Conservation (phyloP, 2,113 vertebrate genomes). For the Neogobius melanostomus region DNA sequence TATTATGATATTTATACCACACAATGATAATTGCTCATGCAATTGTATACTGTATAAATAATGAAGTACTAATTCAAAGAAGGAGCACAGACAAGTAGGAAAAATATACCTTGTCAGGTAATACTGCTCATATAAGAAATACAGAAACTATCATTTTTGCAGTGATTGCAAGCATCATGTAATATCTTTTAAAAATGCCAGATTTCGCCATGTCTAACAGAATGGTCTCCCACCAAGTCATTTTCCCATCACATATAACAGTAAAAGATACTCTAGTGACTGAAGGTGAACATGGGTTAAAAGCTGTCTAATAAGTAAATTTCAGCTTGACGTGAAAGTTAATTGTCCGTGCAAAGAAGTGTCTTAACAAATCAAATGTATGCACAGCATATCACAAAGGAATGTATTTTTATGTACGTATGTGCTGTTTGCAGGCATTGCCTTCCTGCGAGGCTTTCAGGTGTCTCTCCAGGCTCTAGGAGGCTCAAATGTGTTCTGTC, state of each 20-base stretch:
- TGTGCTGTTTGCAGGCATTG: conserved; percentile 65
- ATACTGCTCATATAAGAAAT: no score
- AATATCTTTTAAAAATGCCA: no score
- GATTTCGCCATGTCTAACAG: no score
- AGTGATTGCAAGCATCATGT: no score
- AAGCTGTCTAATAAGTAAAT: background rate
- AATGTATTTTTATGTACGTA: background rate
- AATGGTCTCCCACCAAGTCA: background rate
- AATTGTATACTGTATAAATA: no score
- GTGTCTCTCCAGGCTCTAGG: conserved; percentile 73
- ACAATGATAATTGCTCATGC: no score
- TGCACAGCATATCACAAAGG: background rate
- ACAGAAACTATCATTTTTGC: no score
- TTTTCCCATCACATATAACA: background rate
- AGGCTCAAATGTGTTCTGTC: conserved; percentile 60
- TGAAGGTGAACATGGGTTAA: background rate
- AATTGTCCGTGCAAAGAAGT: background rate
- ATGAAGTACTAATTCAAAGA: background rate
- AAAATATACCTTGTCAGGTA: no score
- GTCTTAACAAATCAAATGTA: background rate
- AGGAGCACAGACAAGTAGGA: background rate
- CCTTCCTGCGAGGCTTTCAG: conserved; percentile 78
- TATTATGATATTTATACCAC: no score
- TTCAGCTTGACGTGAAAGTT: background rate
- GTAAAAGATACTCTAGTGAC: background rate